A percentile compares a stretch with the other conserved stretches of the same genome.
Conservation (phyloP, 2,888 invertebrate species). For the Cerastoderma edule region DNA sequence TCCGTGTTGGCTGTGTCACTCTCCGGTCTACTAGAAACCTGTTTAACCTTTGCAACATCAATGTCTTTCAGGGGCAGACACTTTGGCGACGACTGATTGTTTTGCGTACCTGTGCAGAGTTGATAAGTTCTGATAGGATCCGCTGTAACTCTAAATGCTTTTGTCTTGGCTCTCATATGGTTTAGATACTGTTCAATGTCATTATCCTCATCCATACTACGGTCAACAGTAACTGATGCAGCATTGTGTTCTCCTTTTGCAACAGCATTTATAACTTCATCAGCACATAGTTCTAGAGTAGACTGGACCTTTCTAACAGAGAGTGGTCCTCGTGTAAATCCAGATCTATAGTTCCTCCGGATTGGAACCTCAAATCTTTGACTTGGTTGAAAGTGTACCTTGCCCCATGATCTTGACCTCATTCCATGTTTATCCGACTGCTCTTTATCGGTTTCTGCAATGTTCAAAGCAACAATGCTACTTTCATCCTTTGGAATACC, state of each 20-base stretch:
- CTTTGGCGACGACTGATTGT: background rate
- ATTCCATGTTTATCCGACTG: too few relatives aligned
- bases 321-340: too few relatives aligned
- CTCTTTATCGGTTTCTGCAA: too few relatives aligned
- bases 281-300: background rate
- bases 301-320: background rate
- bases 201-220: background rate
- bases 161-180: conserved; percentile 12
- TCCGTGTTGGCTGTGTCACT: background rate
- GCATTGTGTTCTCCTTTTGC: background rate
- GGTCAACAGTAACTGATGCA: too few relatives aligned
- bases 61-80: conserved; percentile 1
- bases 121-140: conserved; percentile 29
- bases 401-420: background rate
- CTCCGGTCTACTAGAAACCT: too few relatives aligned
- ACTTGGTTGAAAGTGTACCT: background rate
- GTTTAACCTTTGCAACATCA: too few relatives aligned
- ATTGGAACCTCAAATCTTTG: too few relatives aligned
- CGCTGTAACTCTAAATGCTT: conserved; percentile 2
- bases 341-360: too few relatives aligned
- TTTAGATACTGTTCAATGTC: conserved; percentile 13
- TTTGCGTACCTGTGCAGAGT: conserved; percentile 3
- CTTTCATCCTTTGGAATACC: too few relatives aligned
- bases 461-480: too few relatives aligned
- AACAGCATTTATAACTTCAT: background rate